Conservation (phyloP, 2,797 vertebrate genomes). For the Cyclopterus lumpus region DNA sequence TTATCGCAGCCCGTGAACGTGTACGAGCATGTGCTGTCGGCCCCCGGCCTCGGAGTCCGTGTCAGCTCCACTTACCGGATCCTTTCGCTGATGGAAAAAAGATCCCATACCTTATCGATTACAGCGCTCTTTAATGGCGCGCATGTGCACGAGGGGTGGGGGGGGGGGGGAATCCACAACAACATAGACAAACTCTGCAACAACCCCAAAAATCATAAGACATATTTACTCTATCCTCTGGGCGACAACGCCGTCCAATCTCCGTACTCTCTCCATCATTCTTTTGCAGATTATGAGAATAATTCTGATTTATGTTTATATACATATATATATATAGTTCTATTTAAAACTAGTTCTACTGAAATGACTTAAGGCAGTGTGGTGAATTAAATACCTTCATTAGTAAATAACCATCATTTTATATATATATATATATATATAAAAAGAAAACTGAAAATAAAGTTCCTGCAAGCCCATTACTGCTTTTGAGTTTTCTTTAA, state of each 20-base stretch:
- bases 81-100: constrained; percentile 44
- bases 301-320: too few species aligned
- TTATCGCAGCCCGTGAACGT: constrained; percentile 67
- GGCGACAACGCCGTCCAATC: constrained; percentile 11
- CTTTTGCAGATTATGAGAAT: constrained; percentile 13
- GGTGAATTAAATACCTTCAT: background rate
- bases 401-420: too few species aligned
- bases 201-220: constrained; percentile 55
- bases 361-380: background rate
- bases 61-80: constrained; percentile 53
- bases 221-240: constrained; percentile 44
- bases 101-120: constrained; percentile 59
- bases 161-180: constrained; percentile 41
- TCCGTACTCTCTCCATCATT: constrained; percentile 16
- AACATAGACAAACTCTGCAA: constrained; percentile 6
- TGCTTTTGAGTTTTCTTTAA: background rate
- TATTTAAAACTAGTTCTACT: background rate
- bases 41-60: constrained; percentile 16
- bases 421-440: constrained; percentile 5
- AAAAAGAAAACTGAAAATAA: constrained; percentile 3
- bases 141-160: constrained; percentile 42
- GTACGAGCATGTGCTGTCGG: constrained; percentile 32
- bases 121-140: constrained; percentile 36
- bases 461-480: background rate
- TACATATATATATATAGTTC: too few species aligned